Evolutionary conservation across 2,888 invertebrate genomes (phyloP), one percentile per base, ranked within the genome.

Genomic region (Eustalomyia histrio): DNA sequence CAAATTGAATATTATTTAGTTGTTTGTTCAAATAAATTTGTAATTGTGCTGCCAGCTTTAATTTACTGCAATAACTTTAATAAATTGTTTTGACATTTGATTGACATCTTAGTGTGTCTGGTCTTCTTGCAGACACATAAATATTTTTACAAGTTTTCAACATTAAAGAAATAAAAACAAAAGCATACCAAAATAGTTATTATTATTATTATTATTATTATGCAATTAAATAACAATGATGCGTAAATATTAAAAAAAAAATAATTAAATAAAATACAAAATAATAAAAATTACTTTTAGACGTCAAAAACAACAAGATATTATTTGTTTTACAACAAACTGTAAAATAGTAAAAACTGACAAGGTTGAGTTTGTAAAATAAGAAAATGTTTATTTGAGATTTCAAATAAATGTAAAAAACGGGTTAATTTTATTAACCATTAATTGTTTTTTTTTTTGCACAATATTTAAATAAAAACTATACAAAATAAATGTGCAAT

Each of bases 51-150:
- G 24, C 33, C 57, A 35, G 39, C 18, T 29, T 64, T 16, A 57
- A n/a, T 18, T 65, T 24, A 17, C 53, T 43, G 33, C 53, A 75
- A 67, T 67, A 60, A 60, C 43, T 67, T 67, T 76, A 43, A 58
- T 80, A 80, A 80, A 80, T 67, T 80, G 67, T 80, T 80, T 76
- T 80, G 80, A 76, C 80, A 76, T 80, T 76, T 76, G 76, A 80
- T 76, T 80, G 76, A 80, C 80, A 76, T 68, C 71, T 68, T 71
- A 35, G 58, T 74, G 8, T 58, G 43, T 60, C 24, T 60, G 21
- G 9, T 61, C 43, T 52, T 78, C 9, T n/a, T n/a, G n/a, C n/a
- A n/a, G n/a, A n/a, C n/a, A n/a, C n/a, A n/a, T n/a, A n/a, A n/a
- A n/a, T 14, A 47, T 55, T 16, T 29, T 17, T 6, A 68, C 12